phyloP scores from a whole-genome alignment of 2,888 invertebrate species.

The Cheilosia vernalis region DNA sequence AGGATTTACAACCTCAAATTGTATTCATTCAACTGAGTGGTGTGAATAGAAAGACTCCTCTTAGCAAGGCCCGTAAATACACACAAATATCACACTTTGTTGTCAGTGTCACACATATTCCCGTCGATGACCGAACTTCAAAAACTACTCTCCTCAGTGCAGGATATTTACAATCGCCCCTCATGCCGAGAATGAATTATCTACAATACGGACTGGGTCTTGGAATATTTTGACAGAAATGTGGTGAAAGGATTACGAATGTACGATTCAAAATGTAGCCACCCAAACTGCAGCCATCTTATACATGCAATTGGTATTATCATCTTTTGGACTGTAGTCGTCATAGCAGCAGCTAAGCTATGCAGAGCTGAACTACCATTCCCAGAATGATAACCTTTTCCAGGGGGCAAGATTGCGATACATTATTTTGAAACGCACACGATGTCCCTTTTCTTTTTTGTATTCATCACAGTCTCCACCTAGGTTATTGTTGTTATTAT shows the following conservation, averaged over 20 bases:
- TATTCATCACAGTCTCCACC: constrained; percentile 50
- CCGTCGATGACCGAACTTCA: constrained; percentile 30
- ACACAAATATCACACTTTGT: constrained; percentile 6
- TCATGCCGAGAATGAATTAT: constrained; percentile 54
- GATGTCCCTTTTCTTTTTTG: constrained; percentile 54
- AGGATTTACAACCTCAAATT: constrained; percentile 12
- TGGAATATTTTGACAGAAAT: constrained; percentile 53
- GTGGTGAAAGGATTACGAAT: constrained; percentile 62
- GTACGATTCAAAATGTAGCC: constrained; percentile 38
- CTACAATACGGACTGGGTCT: constrained; percentile 35
- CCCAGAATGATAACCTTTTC: constrained; percentile 45
- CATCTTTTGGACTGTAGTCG: constrained; percentile 28
- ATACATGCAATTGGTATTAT: constrained; percentile 38
- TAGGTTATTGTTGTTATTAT: constrained; percentile 64
- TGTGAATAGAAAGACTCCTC: constrained; percentile 13
- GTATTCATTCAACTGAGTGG: constrained; percentile 1
- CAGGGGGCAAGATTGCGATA: constrained; percentile 58
- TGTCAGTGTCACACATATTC: constrained; percentile 5
- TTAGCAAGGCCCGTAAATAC: neutral
- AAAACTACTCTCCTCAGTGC: constrained; percentile 13
- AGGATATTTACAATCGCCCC: constrained; percentile 30
- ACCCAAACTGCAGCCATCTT: constrained; percentile 14
- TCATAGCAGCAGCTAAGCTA: constrained; percentile 8
- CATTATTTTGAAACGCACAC: constrained; percentile 64
- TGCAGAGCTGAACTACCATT: neutral